Conservation (phyloP, 2,113 vertebrate genomes). For the Brevimyrus niger region DNA sequence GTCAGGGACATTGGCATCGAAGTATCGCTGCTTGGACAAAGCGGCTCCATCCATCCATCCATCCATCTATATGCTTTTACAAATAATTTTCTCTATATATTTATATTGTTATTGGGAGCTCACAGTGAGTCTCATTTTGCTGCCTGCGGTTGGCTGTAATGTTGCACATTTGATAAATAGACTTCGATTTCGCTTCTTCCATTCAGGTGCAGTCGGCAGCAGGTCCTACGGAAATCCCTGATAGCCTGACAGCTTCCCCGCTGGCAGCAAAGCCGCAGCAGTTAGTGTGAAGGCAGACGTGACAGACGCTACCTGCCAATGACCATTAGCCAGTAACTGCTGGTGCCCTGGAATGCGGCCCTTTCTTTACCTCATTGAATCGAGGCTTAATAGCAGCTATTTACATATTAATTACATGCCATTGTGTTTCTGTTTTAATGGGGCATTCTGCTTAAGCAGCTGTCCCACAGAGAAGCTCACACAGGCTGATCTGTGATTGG, state of each 20-base stretch:
- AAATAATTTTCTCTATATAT: not conserved
- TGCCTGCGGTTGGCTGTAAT: not conserved
- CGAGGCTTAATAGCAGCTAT: slow-evolving; percentile 29
- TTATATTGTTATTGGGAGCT: not conserved
- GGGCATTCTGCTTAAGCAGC: not conserved
- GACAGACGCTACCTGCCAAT: slow-evolving; percentile 2
- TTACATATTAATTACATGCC: slow-evolving; percentile 34
- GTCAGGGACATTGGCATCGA: not conserved
- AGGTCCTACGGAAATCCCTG: not conserved
- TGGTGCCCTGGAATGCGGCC: slow-evolving; percentile 6
- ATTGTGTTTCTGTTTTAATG: slow-evolving; percentile 22
- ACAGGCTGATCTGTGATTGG: slow-evolving; percentile 16
- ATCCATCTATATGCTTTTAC: not conserved
- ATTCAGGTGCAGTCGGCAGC: not conserved
- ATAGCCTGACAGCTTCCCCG: not conserved
- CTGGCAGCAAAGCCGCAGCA: not conserved
- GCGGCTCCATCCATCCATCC: not conserved
- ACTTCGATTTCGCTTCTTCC: not conserved
- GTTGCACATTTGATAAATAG: not conserved
- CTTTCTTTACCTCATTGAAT: slow-evolving; percentile 20
- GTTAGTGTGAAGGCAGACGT: not conserved
- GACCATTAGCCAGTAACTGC: not conserved
- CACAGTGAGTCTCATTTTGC: not conserved
- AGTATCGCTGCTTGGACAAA: not conserved
- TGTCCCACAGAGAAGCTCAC: not conserved